Base-by-base conservation (phyloP, 2,888 invertebrate genomes). In the Thereva unica region DNA sequence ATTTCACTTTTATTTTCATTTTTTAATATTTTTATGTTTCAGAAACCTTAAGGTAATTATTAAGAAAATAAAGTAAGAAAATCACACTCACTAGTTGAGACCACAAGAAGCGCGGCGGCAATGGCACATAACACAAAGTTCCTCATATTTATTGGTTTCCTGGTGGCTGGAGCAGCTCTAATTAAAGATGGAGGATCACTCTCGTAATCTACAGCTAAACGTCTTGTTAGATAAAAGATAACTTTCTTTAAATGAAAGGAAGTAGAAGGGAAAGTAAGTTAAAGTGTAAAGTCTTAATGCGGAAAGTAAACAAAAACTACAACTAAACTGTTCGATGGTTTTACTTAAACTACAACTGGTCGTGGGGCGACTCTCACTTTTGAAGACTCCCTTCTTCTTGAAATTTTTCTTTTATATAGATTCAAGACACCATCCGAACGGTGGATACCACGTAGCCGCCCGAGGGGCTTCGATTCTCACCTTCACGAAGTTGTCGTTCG, bases 271-370 rank as follows among this genome's bases (percentile, higher is more conserved):
- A 63, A 54, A 63, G 42, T 57, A 42, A 49, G 12, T 42, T 57
- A 57, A n/a, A 56, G 49, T 63, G 47, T 47, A 9, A 53, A 63
- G 49, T 38, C n/a, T 41, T 44, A 55, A 63, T 41, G 41, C n/a
- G 54, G 56, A 63, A 63, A 49, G 55, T 38, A 61, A 56, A 55
- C 41, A 63, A 56, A 9, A 57, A 59, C 61, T 69, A 73, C 72
- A 71, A 71, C 77, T 75, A 72, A 73, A 71, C 75, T 73, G 75
- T 73, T 74, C 77, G 77, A 74, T 77, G 76, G 78, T 75, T 79
- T 75, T 76, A 77, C 77, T 78, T 77, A 76, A 78, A 80, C 80
- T 80, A 79, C 78, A 74, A 75, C 70, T 70, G 73, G 55, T 72
- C 75, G 74, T 73, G 67, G 74, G 72, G 73, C 73, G 74, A 76